A percentile compares a stretch with the other conserved stretches of the same genome.
phyloP scores from a whole-genome alignment of 1,140 invertebrate genomes.

The Gonioctena quinquepunctata region DNA sequence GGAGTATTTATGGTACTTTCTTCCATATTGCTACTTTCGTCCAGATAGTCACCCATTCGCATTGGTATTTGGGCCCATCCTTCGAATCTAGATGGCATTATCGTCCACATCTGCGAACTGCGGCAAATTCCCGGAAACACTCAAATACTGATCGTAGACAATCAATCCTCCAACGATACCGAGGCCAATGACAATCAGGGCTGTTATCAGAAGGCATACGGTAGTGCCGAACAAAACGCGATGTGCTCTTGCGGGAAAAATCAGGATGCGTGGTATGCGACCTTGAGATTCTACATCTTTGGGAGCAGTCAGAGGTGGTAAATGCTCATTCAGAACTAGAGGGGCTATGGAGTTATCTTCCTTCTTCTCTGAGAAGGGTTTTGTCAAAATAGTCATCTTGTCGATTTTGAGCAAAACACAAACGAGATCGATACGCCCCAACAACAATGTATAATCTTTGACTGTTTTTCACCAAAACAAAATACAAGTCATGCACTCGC shows the following conservation, averaged over 20 bases:
- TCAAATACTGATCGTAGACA: conserved; percentile 75
- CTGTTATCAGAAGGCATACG: conserved; percentile 72
- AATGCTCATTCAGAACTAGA: conserved; percentile 56
- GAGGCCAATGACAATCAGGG: conserved; percentile 72
- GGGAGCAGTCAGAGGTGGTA: conserved; percentile 10
- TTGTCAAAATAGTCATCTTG: conserved; percentile 69
- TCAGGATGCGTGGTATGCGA: conserved; percentile 48
- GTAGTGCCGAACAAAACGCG: conserved; percentile 66
- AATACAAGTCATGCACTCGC: no score
- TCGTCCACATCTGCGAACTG: background rate
- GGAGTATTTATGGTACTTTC: background rate
- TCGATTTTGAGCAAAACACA: background rate
- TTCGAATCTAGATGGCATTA: conserved; percentile 16
- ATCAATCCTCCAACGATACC: conserved; percentile 77
- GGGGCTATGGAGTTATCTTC: conserved; percentile 67
- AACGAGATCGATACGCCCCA: background rate
- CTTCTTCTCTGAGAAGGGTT: conserved; percentile 68
- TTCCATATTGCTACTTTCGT: background rate
- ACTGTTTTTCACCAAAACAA: no score
- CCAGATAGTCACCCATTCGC: conserved; percentile 24
- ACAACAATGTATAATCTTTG: no score
- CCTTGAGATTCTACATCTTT: conserved; percentile 50
- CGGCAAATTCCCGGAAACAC: conserved; percentile 57
- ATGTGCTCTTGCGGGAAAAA: conserved; percentile 59
- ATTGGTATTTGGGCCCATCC: conserved; percentile 30